Conservation (phyloP, 2,888 invertebrate genomes). For the Boloria euphrosyne region DNA sequence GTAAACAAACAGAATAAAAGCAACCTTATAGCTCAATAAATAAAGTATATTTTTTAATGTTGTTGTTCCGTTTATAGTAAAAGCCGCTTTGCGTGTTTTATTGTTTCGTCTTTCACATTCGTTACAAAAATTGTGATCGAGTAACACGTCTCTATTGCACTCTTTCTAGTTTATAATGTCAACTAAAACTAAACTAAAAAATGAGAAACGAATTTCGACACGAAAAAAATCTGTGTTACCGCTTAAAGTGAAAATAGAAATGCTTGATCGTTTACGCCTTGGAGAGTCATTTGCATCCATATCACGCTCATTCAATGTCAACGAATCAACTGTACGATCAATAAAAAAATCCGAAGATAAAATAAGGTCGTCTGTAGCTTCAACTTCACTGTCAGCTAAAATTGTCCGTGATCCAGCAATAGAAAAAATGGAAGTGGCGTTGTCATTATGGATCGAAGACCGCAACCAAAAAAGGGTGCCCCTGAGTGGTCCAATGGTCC, state of each 20-base stretch:
- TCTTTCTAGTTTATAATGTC: slow-evolving; percentile 35
- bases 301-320: slow-evolving; percentile 40
- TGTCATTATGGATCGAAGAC: slow-evolving; percentile 45
- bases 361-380: slow-evolving; percentile 44
- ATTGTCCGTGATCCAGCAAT: slow-evolving; percentile 44
- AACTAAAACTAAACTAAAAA: slow-evolving; percentile 38
- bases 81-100: slow-evolving; percentile 30
- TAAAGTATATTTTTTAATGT: slow-evolving; percentile 20
- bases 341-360: slow-evolving; percentile 40
- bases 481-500: slow-evolving; percentile 42
- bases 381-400: slow-evolving; percentile 43
- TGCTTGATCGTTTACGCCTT: slow-evolving; percentile 41
- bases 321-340: slow-evolving; percentile 41
- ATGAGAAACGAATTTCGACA: slow-evolving; percentile 27
- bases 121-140: slow-evolving; percentile 34
- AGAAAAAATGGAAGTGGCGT: slow-evolving; percentile 42
- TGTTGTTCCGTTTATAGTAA: slow-evolving; percentile 28
- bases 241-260: slow-evolving; percentile 42
- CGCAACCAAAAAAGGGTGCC: slow-evolving; percentile 41
- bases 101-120: slow-evolving; percentile 29
- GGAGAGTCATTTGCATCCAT: slow-evolving; percentile 39
- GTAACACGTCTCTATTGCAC: slow-evolving; percentile 32
- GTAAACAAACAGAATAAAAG: background rate
- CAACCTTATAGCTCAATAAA: background rate
- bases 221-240: slow-evolving; percentile 39